A percentile compares a stretch with the other conserved stretches of the same genome.
Conservation (phyloP, 2,888 invertebrate genomes). For the Mythimna albipuncta region DNA sequence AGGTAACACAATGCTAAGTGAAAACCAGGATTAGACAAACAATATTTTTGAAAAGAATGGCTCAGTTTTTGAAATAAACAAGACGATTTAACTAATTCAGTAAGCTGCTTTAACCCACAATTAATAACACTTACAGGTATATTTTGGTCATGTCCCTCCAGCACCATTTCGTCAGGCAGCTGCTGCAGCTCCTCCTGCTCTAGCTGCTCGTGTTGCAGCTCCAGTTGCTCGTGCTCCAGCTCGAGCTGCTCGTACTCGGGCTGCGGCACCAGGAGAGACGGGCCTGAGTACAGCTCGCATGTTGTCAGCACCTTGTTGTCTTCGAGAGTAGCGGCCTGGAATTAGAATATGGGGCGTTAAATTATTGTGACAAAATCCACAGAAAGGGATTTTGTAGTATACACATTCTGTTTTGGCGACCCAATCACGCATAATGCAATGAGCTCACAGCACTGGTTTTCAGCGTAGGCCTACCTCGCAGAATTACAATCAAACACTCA, state of each 20-base stretch:
- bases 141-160: conserved; percentile 56
- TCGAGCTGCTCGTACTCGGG: conserved; percentile 60
- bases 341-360: not conserved
- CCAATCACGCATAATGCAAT: too few species aligned
- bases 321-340: conserved; percentile 66
- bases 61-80: too few species aligned
- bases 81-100: too few species aligned
- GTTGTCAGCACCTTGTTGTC: conserved; percentile 66
- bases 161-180: conserved; percentile 47
- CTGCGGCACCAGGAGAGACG: conserved; percentile 72
- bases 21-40: too few species aligned
- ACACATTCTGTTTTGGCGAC: too few species aligned
- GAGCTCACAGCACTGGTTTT: too few species aligned
- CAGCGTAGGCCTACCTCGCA: too few species aligned
- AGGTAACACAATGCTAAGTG: too few species aligned
- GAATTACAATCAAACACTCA: conserved; percentile 34
- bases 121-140: conserved; percentile 69
- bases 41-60: not conserved
- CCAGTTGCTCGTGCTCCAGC: conserved; percentile 57
- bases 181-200: conserved; percentile 50
- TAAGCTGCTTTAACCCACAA: too few species aligned
- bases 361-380: not conserved
- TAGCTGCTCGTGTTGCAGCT: conserved; percentile 56
- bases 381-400: too few species aligned
- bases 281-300: conserved; percentile 72